A percentile compares a stretch with the other conserved stretches of the same genome.
Conservation (phyloP, 1,140 invertebrate species). For the Drosophila seguyi region DNA sequence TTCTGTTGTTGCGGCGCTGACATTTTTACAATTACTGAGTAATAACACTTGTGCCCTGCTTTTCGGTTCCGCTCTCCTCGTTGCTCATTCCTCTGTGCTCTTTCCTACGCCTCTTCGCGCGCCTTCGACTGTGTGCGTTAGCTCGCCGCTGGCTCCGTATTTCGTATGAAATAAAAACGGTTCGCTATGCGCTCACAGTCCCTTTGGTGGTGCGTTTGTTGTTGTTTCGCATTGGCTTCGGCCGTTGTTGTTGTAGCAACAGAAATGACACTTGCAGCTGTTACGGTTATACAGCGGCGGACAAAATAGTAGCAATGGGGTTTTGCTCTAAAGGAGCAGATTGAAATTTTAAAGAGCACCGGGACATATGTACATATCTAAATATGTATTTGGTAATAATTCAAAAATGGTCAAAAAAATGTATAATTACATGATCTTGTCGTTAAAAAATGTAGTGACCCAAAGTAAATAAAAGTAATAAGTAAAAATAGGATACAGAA, state of each 20-base stretch:
- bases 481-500: not conserved
- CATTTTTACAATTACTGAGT: constrained; percentile 77
- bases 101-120: constrained; percentile 22
- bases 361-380: not conserved
- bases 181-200: constrained; percentile 72
- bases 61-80: constrained; percentile 59
- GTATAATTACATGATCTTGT: not conserved
- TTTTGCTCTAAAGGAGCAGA: not conserved
- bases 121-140: constrained; percentile 36
- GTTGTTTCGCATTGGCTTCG: constrained; percentile 10
- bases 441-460: not conserved
- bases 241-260: constrained; percentile 43
- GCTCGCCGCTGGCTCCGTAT: constrained; percentile 56
- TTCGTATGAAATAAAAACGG: constrained; percentile 83
- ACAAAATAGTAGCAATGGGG: constrained; percentile 1
- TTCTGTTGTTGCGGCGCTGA: constrained; percentile 44
- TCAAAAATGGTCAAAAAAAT: too few species aligned
- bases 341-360: not conserved
- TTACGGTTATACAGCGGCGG: constrained; percentile 22
- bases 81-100: constrained; percentile 51
- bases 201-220: constrained; percentile 32
- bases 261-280: constrained; percentile 54
- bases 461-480: not conserved
- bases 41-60: constrained; percentile 72
- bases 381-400: not conserved